Conservation (phyloP, 1,140 invertebrate species). For the Ooceraea biroi region DNA sequence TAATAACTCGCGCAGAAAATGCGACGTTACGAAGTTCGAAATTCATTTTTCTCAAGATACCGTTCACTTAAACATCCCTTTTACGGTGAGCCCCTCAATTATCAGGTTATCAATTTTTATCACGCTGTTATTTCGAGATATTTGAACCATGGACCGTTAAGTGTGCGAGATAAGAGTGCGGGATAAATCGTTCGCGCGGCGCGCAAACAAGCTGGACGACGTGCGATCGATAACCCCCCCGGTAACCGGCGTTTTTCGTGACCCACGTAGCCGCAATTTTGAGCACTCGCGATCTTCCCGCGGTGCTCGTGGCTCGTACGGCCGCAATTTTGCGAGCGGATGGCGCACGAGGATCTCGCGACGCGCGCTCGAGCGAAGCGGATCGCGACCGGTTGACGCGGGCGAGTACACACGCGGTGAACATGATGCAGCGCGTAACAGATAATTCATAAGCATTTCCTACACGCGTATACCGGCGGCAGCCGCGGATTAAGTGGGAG, state of each 20-base stretch:
- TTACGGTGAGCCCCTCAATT: neutral
- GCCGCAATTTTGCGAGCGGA: too few relatives aligned
- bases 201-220: too few relatives aligned
- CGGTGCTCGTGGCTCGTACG: too few relatives aligned
- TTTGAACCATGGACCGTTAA: neutral
- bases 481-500: conserved; percentile 52
- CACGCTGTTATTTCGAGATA: neutral
- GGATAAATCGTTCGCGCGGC: neutral
- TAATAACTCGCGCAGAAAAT: too few relatives aligned
- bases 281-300: too few relatives aligned
- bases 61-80: neutral
- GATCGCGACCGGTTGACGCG: neutral
- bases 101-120: neutral
- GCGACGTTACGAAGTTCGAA: too few relatives aligned
- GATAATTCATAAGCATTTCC: conserved; percentile 70
- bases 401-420: conserved; percentile 26
- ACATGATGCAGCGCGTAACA: conserved; percentile 65
- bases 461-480: conserved; percentile 10
- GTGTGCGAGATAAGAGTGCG: neutral
- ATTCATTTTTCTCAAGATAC: neutral
- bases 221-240: too few relatives aligned
- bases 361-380: too few relatives aligned
- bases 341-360: too few relatives aligned
- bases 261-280: too few relatives aligned
- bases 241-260: too few relatives aligned